Evolutionary conservation across 2,797 vertebrate genomes (phyloP).

Genomic region (Anableps anableps): DNA sequence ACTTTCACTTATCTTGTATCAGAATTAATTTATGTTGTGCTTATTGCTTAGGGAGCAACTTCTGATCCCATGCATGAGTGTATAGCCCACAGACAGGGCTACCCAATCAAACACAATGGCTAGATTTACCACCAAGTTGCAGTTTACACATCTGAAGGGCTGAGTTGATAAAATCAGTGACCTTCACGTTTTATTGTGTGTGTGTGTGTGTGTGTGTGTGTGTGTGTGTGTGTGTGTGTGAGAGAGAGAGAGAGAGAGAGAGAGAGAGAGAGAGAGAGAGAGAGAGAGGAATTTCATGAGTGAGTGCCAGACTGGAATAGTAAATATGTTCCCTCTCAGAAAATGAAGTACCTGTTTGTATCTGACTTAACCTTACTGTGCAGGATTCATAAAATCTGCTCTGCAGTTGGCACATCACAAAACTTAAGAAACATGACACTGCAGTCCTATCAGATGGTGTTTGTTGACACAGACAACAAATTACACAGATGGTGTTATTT

Average conservation of each 20-base stretch:
- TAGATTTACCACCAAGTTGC: slow-evolving; percentile 8
- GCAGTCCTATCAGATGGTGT: neutral
- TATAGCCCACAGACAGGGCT: slow-evolving; percentile 9
- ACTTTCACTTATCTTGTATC: neutral
- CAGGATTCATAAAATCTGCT: slow-evolving; percentile 1
- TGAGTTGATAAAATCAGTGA: slow-evolving; percentile 37
- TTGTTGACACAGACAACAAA: slow-evolving; percentile 3
- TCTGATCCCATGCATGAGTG: slow-evolving; percentile 18
- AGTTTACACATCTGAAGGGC: slow-evolving; percentile 17
- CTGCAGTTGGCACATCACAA: neutral
- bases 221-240: neutral
- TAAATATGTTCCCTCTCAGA: slow-evolving; percentile 38
- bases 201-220: neutral
- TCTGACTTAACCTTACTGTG: slow-evolving; percentile 1
- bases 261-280: too few species aligned
- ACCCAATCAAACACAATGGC: slow-evolving; percentile 24
- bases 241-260: too few species aligned
- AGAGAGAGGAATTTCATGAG: slow-evolving; percentile 20
- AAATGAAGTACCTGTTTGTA: slow-evolving; percentile 3
- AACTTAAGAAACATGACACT: neutral
- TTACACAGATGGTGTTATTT: neutral
- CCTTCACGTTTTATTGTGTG: slow-evolving; percentile 24
- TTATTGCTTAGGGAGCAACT: slow-evolving; percentile 38
- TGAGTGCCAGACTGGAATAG: slow-evolving; percentile 19
- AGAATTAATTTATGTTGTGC: slow-evolving; percentile 39